These are phyloP conservation scores for Pharmacophagus antenor DNA, from an alignment of 2,888 invertebrate species.

Conservation along the genomic window DNA sequence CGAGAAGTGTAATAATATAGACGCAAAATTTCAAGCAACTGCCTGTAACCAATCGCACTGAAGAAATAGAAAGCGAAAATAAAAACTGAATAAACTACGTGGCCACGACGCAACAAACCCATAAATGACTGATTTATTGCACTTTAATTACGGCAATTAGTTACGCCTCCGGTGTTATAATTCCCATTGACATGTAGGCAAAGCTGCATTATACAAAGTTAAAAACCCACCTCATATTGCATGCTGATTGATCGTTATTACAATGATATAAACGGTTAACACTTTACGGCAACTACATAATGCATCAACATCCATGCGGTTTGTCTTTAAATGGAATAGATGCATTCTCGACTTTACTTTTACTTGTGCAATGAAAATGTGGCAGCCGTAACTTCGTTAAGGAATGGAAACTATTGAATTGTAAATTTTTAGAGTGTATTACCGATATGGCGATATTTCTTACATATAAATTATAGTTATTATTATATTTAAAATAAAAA, in stretches of 20 bases:
- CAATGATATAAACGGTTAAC: constrained; percentile 38
- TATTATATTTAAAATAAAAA: too few relatives aligned
- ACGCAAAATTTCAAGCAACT: constrained; percentile 11
- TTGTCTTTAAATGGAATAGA: constrained; percentile 28
- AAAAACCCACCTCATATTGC: constrained; percentile 35
- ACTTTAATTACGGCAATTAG: constrained; percentile 68
- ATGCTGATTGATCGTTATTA: constrained; percentile 41
- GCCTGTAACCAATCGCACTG: constrained; percentile 6
- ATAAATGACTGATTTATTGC: constrained; percentile 63
- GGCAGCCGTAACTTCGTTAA: background rate
- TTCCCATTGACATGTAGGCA: constrained; percentile 43
- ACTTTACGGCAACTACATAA: constrained; percentile 34
- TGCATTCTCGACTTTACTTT: constrained; percentile 9
- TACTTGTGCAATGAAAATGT: constrained; percentile 8
- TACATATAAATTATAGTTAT: background rate
- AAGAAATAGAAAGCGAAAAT: constrained; percentile 21
- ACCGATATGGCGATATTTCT: background rate
- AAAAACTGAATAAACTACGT: constrained; percentile 20
- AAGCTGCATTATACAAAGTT: constrained; percentile 35
- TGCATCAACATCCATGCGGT: constrained; percentile 19
- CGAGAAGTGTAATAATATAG: background rate
- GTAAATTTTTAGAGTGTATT: background rate
- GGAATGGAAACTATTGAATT: background rate
- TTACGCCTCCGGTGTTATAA: constrained; percentile 55
- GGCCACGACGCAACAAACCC: constrained; percentile 36